A percentile compares a stretch with the other conserved stretches of the same genome.
phyloP scores from a whole-genome alignment of 2,113 vertebrate species.

The Colinus virginianus region DNA sequence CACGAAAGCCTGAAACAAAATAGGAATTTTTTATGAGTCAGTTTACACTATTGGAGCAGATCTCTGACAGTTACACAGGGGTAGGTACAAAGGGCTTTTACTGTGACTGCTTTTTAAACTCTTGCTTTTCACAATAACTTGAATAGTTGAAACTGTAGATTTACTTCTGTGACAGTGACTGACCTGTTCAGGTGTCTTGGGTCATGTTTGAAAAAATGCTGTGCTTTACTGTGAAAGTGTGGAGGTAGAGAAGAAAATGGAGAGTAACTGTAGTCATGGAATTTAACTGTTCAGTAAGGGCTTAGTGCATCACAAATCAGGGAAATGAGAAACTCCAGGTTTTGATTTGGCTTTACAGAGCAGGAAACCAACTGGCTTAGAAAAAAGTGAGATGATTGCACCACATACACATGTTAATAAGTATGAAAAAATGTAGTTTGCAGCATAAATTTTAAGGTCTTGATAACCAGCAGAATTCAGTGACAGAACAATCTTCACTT shows the following conservation, averaged over 20 bases:
- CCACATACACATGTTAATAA: fast-evolving
- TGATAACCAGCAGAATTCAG: neutral
- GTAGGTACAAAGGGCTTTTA: neutral
- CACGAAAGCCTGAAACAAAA: neutral
- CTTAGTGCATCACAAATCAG: neutral
- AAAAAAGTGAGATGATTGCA: neutral
- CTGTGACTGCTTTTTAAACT: neutral
- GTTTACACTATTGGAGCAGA: neutral
- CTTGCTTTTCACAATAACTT: neutral
- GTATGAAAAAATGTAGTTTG: neutral
- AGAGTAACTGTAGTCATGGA: neutral
- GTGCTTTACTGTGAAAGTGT: neutral
- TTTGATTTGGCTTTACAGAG: slow-evolving; percentile 11
- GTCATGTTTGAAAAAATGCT: neutral
- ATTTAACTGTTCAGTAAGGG: neutral
- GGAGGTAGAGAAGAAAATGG: neutral
- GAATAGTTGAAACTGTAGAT: neutral
- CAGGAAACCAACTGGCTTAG: neutral
- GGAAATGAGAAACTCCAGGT: neutral
- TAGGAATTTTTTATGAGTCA: neutral
- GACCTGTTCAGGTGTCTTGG: neutral
- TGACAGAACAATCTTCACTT: neutral
- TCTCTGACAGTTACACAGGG: neutral
- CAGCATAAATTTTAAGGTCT: fast-evolving
- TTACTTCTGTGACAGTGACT: neutral